These are phyloP conservation scores for Coregonus clupeaformis DNA, from an alignment of 2,113 vertebrate species.

Conservation along the genomic window DNA sequence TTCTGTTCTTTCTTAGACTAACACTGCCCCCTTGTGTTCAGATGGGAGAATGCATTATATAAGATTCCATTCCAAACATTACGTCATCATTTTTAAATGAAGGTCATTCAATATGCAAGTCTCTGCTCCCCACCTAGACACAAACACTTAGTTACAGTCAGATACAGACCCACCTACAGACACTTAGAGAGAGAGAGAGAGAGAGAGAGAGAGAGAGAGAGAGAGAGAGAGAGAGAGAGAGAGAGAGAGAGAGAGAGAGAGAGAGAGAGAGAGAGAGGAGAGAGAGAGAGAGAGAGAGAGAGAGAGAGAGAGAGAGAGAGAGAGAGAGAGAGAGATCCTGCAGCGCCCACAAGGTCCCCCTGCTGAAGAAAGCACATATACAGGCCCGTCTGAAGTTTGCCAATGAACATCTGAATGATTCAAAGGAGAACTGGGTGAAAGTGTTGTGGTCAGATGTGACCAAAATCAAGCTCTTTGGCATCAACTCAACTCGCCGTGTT, in stretches of 20 bases:
- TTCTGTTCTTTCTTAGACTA: slow-evolving; percentile 2
- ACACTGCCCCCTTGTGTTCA: slow-evolving; percentile 43
- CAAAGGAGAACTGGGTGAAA: too few species aligned
- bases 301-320: too few species aligned
- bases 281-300: too few species aligned
- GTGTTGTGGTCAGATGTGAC: too few species aligned
- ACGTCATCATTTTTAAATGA: slow-evolving; percentile 44
- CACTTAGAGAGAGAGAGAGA: not conserved
- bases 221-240: not conserved
- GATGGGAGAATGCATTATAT: slow-evolving; percentile 6
- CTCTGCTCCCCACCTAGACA: not conserved
- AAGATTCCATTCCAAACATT: slow-evolving; percentile 31
- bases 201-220: not conserved
- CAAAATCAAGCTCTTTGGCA: too few species aligned
- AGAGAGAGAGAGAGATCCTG: too few species aligned
- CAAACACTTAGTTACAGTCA: not conserved
- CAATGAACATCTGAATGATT: too few species aligned
- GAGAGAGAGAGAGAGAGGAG: too few species aligned
- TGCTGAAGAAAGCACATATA: too few species aligned
- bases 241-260: not conserved
- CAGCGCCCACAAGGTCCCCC: too few species aligned
- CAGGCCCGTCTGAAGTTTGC: too few species aligned
- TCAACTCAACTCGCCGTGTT: too few species aligned
- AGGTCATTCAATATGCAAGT: not conserved
- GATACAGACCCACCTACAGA: not conserved